A percentile compares a stretch with the other conserved stretches of the same genome.
These are phyloP conservation scores for Lagorchestes hirsutus DNA, from an alignment of 2,797 vertebrate genomes.

Conservation along the genomic window DNA sequence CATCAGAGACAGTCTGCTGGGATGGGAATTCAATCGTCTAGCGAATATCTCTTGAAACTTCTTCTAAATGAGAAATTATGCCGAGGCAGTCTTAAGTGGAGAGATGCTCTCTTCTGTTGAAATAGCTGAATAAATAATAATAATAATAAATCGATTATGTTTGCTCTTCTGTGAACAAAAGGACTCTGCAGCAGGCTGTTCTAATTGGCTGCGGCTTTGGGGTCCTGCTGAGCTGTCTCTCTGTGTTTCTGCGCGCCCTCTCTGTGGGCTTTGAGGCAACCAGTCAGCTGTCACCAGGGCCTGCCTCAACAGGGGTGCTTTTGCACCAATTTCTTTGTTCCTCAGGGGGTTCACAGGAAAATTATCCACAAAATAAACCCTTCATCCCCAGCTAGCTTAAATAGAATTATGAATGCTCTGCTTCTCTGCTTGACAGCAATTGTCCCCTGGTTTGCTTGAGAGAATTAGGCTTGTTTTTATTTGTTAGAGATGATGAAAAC, in stretches of 20 bases:
- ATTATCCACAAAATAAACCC: slow-evolving; percentile 81
- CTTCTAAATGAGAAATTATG: slow-evolving; percentile 86
- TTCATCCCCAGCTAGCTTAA: slow-evolving; percentile 80
- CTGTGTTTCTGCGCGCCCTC: slow-evolving; percentile 80
- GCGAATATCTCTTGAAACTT: slow-evolving; percentile 83
- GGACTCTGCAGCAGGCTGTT: slow-evolving; percentile 68
- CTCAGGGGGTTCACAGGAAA: slow-evolving; percentile 79
- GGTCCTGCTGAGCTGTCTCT: slow-evolving; percentile 82
- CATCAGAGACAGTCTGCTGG: slow-evolving; percentile 83
- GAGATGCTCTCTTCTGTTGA: slow-evolving; percentile 82
- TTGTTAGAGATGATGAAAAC: slow-evolving; percentile 76
- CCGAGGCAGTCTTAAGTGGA: slow-evolving; percentile 78
- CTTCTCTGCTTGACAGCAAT: slow-evolving; percentile 78
- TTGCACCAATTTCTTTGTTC: slow-evolving; percentile 83
- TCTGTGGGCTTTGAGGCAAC: slow-evolving; percentile 81
- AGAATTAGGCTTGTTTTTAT: slow-evolving; percentile 76
- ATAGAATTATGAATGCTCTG: slow-evolving; percentile 79
- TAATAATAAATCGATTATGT: slow-evolving; percentile 81
- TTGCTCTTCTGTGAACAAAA: slow-evolving; percentile 85
- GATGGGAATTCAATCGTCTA: slow-evolving; percentile 86
- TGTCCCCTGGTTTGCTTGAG: slow-evolving; percentile 67
- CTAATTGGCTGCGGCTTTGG: slow-evolving; percentile 82
- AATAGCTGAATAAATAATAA: slow-evolving; percentile 74
- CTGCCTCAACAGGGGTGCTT: slow-evolving; percentile 74
- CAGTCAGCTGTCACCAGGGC: slow-evolving; percentile 83